These are phyloP conservation scores for Dugesia japonica DNA, from an alignment of 2,888 invertebrate species.

Conservation along the genomic window DNA sequence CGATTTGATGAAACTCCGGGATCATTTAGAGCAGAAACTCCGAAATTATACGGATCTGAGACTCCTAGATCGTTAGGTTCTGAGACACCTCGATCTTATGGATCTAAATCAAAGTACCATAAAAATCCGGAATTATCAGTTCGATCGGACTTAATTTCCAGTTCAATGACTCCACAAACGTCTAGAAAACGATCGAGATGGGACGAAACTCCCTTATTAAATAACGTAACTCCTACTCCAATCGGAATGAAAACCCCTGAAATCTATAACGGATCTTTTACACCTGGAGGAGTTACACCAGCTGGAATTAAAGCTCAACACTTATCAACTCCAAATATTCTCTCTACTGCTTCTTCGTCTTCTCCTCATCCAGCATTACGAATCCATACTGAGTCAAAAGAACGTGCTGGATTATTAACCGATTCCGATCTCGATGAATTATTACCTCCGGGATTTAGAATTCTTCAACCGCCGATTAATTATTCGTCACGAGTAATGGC, in stretches of 20 bases:
- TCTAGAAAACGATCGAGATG: conserved; percentile 87
- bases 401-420: too few relatives aligned
- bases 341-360: conserved; percentile 97
- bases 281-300: conserved; percentile 55
- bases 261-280: conserved; percentile 50
- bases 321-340: conserved; percentile 90
- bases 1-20: conserved; percentile 99
- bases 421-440: conserved; percentile 92
- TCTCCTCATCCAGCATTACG: conserved; percentile 93
- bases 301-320: conserved; percentile 75
- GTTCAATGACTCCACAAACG: conserved; percentile 74
- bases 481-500: conserved; percentile 92
- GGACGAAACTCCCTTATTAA: conserved; percentile 81
- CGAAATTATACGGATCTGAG: conserved; percentile 93
- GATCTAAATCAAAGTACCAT: too few relatives aligned
- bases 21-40: conserved; percentile 67
- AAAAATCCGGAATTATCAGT: conserved; percentile 51
- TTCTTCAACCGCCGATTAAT: conserved; percentile 74
- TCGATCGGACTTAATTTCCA: conserved; percentile 48
- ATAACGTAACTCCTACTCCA: conserved; percentile 52
- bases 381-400: conserved; percentile 79
- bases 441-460: conserved; percentile 61
- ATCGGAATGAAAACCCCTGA: neutral
- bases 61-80: conserved; percentile 85
- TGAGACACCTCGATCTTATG: too few relatives aligned